Evolutionary conservation across 2,888 invertebrate species (phyloP).

Genomic region (Chrysotoxum bicinctum): DNA sequence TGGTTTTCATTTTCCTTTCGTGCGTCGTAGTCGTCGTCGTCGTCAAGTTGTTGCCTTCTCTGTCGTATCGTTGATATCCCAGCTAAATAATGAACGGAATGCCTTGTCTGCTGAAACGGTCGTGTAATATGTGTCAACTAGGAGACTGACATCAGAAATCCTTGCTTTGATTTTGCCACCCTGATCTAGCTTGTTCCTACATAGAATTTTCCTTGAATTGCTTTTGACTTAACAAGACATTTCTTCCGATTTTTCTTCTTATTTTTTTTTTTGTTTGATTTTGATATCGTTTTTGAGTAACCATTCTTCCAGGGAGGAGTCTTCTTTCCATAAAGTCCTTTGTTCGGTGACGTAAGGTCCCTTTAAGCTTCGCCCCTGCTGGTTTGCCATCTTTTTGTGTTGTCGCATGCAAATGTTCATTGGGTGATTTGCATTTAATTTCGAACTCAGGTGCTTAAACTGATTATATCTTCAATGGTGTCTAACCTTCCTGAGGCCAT

Average conservation of each 20-base stretch:
- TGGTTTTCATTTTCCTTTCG: constrained; percentile 18
- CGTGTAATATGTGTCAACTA: constrained; percentile 72
- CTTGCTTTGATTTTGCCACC: constrained; percentile 63
- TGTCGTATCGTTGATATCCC: constrained; percentile 24
- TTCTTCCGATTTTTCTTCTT: constrained; percentile 30
- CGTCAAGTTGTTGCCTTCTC: background rate
- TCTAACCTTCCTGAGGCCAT: constrained; percentile 5
- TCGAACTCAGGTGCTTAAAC: constrained; percentile 71
- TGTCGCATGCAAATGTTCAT: constrained; percentile 70
- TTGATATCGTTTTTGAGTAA: constrained; percentile 15
- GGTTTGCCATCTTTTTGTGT: constrained; percentile 16
- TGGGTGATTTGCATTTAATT: constrained; percentile 72
- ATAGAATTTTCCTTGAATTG: constrained; percentile 33
- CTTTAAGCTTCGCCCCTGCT: background rate
- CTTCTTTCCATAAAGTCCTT: constrained; percentile 22
- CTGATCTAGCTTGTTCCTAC: background rate
- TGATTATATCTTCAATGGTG: constrained; percentile 61
- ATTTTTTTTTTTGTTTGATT: constrained; percentile 3
- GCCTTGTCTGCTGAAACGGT: constrained; percentile 65
- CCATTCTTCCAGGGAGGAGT: background rate
- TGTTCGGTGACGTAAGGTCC: constrained; percentile 21
- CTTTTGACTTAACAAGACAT: constrained; percentile 65
- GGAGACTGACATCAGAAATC: constrained; percentile 71
- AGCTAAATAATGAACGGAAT: constrained; percentile 62
- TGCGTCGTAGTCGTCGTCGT: background rate